Base-by-base conservation (phyloP, 35 echinoderm and acorn worm species). In the Acanthaster planci region DNA sequence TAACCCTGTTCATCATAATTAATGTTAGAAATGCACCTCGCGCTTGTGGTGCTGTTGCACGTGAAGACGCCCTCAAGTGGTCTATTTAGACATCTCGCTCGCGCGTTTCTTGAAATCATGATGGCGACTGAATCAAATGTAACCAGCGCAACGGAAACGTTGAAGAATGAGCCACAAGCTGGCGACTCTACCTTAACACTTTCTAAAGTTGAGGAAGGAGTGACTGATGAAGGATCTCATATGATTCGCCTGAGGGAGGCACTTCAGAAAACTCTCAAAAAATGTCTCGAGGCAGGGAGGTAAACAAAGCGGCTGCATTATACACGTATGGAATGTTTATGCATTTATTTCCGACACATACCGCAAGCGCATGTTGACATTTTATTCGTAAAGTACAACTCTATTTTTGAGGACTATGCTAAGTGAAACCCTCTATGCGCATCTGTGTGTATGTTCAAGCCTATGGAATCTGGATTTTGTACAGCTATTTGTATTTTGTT, bases 231-330 rank as follows among this genome's bases (percentile, higher is more conserved):
- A 81, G 79, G 79, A 6, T 52, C 79, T 51, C 79, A 81, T 52
- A 81, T 81, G 79, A 52, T 81, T 26, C 7, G 51, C 12, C 32
- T 81, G 44, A 18, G 79, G 79, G 39, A 81, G 1, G 79, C 79
- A 19, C 79, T 81, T 30, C 79, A 81, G 10, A 81, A 81, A 81
- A 81, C 79, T 9, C 21, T 81, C 39, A 81, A 81, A 52, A 81
- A 53, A 31, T 81, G 79, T 51, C 30, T 81, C 1, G 79, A 52
- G 21, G 79, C 79, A 5, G 79, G 40, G 51, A 81, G 79, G 79
- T 40, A 79, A 19, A 5, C 0, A 0, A 68, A 3, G 23, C 30
- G 22, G 6, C 7, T 22, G 57, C 21, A 16, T 60, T 60, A 2
- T 60, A 7, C 57, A 55, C 21, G 34, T 31, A 29, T 2, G 18